Percentiles rank a stretch among this genome's conserved stretches.
These are phyloP conservation scores for Ridgeia piscesae DNA, from an alignment of 1,140 invertebrate genomes.

Conservation along the genomic window DNA sequence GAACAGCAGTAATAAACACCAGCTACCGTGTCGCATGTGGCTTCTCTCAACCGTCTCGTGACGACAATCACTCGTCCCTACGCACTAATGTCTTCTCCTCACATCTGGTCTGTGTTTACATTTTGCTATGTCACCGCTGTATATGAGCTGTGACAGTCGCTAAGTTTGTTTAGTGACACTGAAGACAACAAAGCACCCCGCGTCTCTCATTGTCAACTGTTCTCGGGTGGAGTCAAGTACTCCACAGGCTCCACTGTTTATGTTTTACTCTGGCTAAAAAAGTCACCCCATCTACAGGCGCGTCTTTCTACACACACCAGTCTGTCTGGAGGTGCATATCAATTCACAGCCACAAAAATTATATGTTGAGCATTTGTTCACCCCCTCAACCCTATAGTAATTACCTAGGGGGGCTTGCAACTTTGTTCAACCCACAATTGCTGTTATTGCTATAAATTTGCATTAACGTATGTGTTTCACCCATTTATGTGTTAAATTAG, in stretches of 20 bases:
- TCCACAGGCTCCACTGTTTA: neutral
- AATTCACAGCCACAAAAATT: too few relatives aligned
- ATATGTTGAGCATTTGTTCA: too few relatives aligned
- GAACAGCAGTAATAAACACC: neutral
- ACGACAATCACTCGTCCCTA: neutral
- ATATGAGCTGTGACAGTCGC: neutral
- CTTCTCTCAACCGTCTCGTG: neutral
- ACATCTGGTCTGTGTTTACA: neutral
- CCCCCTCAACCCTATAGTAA: too few relatives aligned
- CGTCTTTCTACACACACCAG: too few relatives aligned
- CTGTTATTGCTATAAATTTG: too few relatives aligned
- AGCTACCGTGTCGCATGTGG: neutral
- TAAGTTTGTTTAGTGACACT: neutral
- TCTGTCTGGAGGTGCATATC: too few relatives aligned
- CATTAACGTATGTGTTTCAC: too few relatives aligned
- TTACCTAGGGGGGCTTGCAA: too few relatives aligned
- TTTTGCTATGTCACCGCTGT: neutral
- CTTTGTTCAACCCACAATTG: too few relatives aligned
- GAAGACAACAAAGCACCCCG: neutral
- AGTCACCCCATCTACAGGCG: too few relatives aligned
- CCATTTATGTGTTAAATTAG: too few relatives aligned
- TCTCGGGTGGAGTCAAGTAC: neutral
- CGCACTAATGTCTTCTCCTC: neutral
- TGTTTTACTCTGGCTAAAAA: neutral
- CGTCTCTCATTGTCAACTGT: neutral